These are phyloP conservation scores for Adrianichthys oophorus DNA, from an alignment of 2,797 vertebrate genomes.

Conservation along the genomic window DNA sequence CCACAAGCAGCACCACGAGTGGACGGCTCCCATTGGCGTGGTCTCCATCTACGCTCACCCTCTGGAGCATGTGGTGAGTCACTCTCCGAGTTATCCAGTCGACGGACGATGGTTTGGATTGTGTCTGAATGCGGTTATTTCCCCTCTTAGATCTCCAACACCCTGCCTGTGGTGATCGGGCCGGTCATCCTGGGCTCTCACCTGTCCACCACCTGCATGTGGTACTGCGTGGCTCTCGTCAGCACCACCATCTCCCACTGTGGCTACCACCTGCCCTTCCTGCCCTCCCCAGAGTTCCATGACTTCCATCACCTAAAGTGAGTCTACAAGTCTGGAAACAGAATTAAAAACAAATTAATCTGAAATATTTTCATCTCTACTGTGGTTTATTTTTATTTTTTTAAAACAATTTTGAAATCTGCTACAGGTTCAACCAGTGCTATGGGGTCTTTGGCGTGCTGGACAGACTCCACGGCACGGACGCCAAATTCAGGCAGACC, in stretches of 20 bases:
- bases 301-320: constrained; percentile 96
- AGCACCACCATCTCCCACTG: constrained; percentile 88
- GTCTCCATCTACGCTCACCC: constrained; percentile 88
- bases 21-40: constrained; percentile 90
- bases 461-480: constrained; percentile 90
- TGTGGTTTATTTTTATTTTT: no score
- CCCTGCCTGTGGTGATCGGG: constrained; percentile 80
- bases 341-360: no score
- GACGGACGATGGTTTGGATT: not conserved
- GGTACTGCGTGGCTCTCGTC: constrained; percentile 85
- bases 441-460: constrained; percentile 88
- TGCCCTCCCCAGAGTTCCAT: constrained; percentile 93
- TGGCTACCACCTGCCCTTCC: constrained; percentile 93
- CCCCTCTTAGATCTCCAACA: constrained; percentile 83
- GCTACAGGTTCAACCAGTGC: constrained; percentile 89
- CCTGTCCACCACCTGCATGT: constrained; percentile 76
- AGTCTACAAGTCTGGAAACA: constrained; percentile 10
- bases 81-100: not conserved
- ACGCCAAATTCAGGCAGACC: constrained; percentile 81
- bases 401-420: not conserved
- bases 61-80: constrained; percentile 86
- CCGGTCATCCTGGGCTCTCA: constrained; percentile 88
- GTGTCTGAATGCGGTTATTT: not conserved
- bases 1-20: constrained; percentile 95
- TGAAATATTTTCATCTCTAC: no score